Conservation (phyloP, 2,113 vertebrate species). For the Podilymbus podiceps region DNA sequence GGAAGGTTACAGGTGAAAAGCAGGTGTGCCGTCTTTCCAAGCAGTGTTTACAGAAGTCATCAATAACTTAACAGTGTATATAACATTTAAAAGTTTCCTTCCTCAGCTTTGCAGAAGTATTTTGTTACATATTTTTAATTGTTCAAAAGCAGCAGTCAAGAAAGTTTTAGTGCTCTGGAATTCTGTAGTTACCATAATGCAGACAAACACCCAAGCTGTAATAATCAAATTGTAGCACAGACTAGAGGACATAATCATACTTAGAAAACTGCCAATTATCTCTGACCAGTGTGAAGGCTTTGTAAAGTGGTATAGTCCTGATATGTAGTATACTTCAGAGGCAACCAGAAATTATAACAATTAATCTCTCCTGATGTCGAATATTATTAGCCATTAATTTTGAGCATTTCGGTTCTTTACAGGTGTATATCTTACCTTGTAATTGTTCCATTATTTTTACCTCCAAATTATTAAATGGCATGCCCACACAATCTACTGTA, state of each 20-base stretch:
- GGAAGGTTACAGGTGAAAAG: neutral
- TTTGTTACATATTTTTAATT: neutral
- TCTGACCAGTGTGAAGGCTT: neutral
- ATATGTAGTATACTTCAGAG: neutral
- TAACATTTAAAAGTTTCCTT: neutral
- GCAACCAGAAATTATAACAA: neutral
- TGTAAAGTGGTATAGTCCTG: neutral
- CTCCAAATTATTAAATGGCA: neutral
- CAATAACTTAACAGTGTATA: neutral
- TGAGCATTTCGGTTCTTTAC: neutral
- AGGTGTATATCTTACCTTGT: neutral
- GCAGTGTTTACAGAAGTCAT: neutral
- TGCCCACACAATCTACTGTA: neutral
- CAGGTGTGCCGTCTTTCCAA: neutral
- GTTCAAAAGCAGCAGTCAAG: neutral
- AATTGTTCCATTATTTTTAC: neutral
- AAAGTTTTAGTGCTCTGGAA: neutral
- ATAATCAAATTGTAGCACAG: neutral
- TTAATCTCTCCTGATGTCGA: neutral
- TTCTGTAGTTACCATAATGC: neutral
- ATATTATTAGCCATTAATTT: neutral
- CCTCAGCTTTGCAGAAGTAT: neutral
- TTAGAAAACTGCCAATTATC: neutral
- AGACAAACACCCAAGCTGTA: neutral
- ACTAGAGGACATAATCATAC: neutral